These are phyloP conservation scores for Gymnarchus niloticus DNA, from an alignment of 2,113 vertebrate species.

Conservation along the genomic window DNA sequence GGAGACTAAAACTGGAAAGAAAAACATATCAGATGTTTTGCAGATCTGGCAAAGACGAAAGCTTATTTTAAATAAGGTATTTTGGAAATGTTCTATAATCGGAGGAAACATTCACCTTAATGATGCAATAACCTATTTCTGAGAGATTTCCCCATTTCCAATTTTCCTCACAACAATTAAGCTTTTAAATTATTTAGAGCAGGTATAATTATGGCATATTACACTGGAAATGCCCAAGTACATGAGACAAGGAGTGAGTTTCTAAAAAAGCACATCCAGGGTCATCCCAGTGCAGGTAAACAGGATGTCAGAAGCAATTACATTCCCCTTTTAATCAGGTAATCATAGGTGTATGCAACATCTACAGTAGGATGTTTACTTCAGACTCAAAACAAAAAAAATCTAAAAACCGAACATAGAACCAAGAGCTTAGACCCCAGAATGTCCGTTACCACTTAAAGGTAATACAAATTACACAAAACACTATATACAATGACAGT, in stretches of 20 bases:
- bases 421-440: neutral
- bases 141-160: conserved; percentile 24
- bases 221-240: conserved; percentile 25
- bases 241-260: conserved; percentile 25
- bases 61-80: conserved; percentile 11
- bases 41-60: neutral
- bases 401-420: neutral
- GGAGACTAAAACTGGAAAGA: conserved; percentile 10
- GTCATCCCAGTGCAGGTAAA: conserved; percentile 29
- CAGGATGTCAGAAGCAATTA: conserved; percentile 30
- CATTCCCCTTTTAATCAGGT: conserved; percentile 33
- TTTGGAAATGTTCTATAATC: conserved; percentile 23
- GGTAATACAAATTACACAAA: neutral
- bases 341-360: conserved; percentile 30
- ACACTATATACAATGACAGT: neutral
- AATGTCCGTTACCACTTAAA: neutral
- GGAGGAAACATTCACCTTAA: conserved; percentile 17
- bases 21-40: neutral
- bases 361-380: conserved; percentile 21
- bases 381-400: conserved; percentile 14
- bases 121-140: conserved; percentile 33
- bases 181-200: conserved; percentile 20
- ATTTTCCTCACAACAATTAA: conserved; percentile 29
- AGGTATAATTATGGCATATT: conserved; percentile 28
- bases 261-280: conserved; percentile 20